These are phyloP conservation scores for Drosophila rellima DNA, from an alignment of 2,888 invertebrate genomes.

Conservation along the genomic window DNA sequence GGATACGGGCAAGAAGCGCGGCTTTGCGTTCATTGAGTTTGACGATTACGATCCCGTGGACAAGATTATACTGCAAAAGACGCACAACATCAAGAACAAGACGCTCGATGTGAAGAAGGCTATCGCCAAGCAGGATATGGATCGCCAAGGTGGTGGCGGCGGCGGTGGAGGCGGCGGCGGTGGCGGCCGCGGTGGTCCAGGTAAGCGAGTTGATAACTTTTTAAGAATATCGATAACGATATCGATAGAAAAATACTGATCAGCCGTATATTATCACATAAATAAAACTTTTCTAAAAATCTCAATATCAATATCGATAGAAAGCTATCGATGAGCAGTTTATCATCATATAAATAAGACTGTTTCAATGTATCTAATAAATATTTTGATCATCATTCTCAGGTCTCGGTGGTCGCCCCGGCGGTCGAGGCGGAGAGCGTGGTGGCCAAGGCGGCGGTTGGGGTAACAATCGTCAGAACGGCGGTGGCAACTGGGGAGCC, in stretches of 20 bases:
- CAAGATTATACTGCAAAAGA: slow-evolving; percentile 92
- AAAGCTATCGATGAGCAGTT: too few species aligned
- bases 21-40: slow-evolving; percentile 98
- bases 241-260: too few species aligned
- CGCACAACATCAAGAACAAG: slow-evolving; percentile 93
- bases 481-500: slow-evolving; percentile 84
- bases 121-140: slow-evolving; percentile 94
- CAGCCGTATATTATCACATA: too few species aligned
- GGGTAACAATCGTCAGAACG: slow-evolving; percentile 69
- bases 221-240: too few species aligned
- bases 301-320: too few species aligned
- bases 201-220: too few species aligned
- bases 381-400: not conserved
- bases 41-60: slow-evolving; percentile 99
- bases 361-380: too few species aligned
- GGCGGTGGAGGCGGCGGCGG: slow-evolving; percentile 86
- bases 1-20: slow-evolving; percentile 96
- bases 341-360: too few species aligned
- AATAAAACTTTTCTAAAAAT: too few species aligned
- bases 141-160: slow-evolving; percentile 86
- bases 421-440: slow-evolving; percentile 80
- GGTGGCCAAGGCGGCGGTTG: slow-evolving; percentile 53
- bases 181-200: slow-evolving; percentile 85
- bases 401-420: slow-evolving; percentile 57
- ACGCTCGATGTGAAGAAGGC: slow-evolving; percentile 97